These are phyloP conservation scores for Ondatra zibethicus DNA, from an alignment of 2,113 vertebrate genomes.

Conservation along the genomic window DNA sequence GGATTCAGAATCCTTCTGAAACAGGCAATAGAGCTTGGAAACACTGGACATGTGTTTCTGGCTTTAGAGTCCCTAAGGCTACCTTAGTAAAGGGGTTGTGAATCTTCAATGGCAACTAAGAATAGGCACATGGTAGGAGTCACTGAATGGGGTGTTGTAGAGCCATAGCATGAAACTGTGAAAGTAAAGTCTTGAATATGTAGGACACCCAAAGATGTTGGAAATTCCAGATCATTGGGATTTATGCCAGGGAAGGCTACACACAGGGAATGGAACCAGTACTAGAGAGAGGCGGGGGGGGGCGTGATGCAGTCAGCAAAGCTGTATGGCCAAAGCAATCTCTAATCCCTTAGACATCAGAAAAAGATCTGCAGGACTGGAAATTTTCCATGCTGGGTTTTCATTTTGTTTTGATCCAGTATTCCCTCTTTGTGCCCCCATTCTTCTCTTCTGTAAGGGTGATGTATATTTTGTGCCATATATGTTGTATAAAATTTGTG, in stretches of 20 bases:
- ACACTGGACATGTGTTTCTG: background rate
- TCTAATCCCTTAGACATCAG: background rate
- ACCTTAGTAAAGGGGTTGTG: background rate
- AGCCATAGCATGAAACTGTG: background rate
- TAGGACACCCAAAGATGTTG: background rate
- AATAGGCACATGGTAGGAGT: background rate
- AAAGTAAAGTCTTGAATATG: background rate
- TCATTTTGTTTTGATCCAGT: background rate
- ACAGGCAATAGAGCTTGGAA: background rate
- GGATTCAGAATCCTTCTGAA: background rate
- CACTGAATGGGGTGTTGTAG: background rate
- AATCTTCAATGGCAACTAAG: background rate
- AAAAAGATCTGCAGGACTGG: no score
- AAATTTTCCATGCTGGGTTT: background rate
- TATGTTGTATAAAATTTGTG: background rate
- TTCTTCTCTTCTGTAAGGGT: background rate
- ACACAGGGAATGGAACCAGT: background rate
- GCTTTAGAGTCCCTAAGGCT: background rate
- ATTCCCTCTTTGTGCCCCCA: background rate
- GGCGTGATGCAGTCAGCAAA: background rate
- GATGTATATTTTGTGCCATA: background rate
- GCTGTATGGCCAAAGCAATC: background rate
- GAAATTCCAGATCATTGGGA: background rate
- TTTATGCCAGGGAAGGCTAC: background rate
- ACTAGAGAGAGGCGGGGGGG: background rate